Evolutionary conservation across 2,113 vertebrate genomes (phyloP).

Genomic region (Dromas ardeola): DNA sequence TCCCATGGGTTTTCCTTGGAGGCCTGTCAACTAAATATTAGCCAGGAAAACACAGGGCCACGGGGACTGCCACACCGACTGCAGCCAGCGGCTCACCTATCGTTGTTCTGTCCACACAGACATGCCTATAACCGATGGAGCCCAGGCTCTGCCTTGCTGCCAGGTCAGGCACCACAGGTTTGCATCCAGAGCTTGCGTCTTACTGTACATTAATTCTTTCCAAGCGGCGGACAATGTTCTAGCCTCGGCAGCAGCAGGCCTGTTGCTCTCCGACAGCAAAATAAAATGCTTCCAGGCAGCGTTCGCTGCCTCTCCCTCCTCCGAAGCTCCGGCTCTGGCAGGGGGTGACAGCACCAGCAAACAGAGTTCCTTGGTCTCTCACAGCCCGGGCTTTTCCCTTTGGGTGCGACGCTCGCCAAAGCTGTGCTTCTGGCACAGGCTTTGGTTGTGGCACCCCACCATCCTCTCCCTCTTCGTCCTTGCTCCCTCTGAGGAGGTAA

Average conservation of each 20-base stretch:
- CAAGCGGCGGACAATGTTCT: accelerated
- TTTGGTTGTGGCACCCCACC: background rate
- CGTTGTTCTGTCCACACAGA: background rate
- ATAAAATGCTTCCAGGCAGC: background rate
- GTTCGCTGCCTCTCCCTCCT: background rate
- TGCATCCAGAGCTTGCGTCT: background rate
- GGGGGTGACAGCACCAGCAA: background rate
- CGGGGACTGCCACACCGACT: accelerated
- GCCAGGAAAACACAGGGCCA: conserved; percentile 26
- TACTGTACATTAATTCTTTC: background rate
- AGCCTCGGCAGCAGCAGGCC: accelerated
- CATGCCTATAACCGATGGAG: background rate
- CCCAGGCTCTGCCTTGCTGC: background rate
- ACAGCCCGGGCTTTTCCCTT: background rate
- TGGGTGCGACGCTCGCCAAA: accelerated
- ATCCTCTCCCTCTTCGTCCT: background rate
- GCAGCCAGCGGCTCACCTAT: background rate
- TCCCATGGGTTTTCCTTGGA: conserved; percentile 58
- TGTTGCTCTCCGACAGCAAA: background rate
- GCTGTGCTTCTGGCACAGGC: background rate
- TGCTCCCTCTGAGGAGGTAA: background rate
- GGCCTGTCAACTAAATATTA: conserved; percentile 45
- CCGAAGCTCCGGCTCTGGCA: background rate
- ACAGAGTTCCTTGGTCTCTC: accelerated
- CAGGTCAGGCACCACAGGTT: background rate